phyloP scores from a whole-genome alignment of 1,140 invertebrate species.

The Zaprionus ornatus region DNA sequence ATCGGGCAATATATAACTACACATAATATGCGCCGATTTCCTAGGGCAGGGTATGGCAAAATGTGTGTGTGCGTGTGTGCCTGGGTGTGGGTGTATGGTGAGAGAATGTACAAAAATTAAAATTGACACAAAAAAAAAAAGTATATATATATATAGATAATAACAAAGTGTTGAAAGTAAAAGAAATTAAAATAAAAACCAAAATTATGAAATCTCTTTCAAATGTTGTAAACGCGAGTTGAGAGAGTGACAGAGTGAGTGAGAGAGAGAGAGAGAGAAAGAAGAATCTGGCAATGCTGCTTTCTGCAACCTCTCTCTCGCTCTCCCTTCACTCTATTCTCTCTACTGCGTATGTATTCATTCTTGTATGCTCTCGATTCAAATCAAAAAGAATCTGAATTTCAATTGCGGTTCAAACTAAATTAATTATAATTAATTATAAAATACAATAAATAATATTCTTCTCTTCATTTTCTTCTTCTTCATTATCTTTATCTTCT shows the following conservation, averaged over 20 bases:
- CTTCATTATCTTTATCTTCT: constrained; percentile 4
- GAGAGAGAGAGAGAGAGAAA: constrained; percentile 1
- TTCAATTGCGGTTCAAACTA: constrained; percentile 58
- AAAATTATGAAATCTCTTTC: constrained; percentile 7
- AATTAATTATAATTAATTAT: constrained; percentile 82
- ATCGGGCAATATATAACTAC: constrained; percentile 18
- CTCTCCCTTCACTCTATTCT: constrained; percentile 7
- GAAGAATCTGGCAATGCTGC: neutral
- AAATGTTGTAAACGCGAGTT: constrained; percentile 15
- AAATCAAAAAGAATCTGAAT: constrained; percentile 49
- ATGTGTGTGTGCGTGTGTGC: constrained; percentile 4
- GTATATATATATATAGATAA: neutral
- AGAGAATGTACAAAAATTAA: constrained; percentile 25
- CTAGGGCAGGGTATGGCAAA: neutral
- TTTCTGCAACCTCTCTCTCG: neutral
- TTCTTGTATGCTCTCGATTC: constrained; percentile 42
- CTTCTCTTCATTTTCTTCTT: constrained; percentile 26
- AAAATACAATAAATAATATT: constrained; percentile 79
- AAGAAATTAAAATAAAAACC: constrained; percentile 14
- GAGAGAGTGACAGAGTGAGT: constrained; percentile 5
- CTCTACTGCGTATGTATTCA: constrained; percentile 14
- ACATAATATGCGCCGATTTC: constrained; percentile 20
- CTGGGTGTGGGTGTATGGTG: constrained; percentile 17
- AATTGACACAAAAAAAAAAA: constrained; percentile 25
- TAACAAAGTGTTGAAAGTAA: constrained; percentile 16